Evolutionary conservation across 1,140 invertebrate species (phyloP), one percentile per base, ranked within the genome.

Genomic region (Frieseomelitta varia): DNA sequence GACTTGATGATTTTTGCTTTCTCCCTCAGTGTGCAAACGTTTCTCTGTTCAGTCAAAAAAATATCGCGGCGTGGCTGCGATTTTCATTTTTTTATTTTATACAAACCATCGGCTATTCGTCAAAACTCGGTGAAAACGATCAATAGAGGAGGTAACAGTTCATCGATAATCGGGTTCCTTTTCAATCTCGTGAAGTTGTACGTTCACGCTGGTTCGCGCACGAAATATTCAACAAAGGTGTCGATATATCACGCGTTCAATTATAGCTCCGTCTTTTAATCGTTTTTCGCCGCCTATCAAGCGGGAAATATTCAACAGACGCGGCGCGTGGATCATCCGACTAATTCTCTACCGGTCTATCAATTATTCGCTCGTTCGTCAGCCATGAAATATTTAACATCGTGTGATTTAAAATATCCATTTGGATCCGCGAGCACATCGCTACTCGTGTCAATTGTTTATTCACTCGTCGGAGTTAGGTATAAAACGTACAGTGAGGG

Each of bases 261-360:
- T 61, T 61, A 61, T n/a, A 1, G 15, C 15, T 27, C n/a, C 0
- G 61, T 27, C 15, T 27, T 15, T 14, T 6, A 8, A 27, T 65
- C 14, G 61, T 63, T 27, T 63, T 27, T 17, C 4, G 4, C n/a
- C n/a, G 61, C n/a, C 15, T 8, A n/a, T 65, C 61, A 27, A 17
- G n/a, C 61, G n/a, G 6, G 2, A 27, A 27, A n/a, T 17, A 17
- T 27, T 27, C 14, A 17, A 27, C 15, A 27, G 27, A 65, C n/a
- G 15, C 12, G n/a, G 4, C 61, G 0, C 0, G 24, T 0, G 58
- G 24, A n/a, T 61, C 58, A 1, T 12, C 14, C 14, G 14, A 12
- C 24, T 24, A 24, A 61, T 61, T 61, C 24, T n/a, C 58, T 61
- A 21, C 11, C 24, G 0, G 11, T 61, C 58, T 61, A 24, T 61